Evolutionary conservation across 2,888 invertebrate genomes (phyloP).

Genomic region (Fragum fragum): DNA sequence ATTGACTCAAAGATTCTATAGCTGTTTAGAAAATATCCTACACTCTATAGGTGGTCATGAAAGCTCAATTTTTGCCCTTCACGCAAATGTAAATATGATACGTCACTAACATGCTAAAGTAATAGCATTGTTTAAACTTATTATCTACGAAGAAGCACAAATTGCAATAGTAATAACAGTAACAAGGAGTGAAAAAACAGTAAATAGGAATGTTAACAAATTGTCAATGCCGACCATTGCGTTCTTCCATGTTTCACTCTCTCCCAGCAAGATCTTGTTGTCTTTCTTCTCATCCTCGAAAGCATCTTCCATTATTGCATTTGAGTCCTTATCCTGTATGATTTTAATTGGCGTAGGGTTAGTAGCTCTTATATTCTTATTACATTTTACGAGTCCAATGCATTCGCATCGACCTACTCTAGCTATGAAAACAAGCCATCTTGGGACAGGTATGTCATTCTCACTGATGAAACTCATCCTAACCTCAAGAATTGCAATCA

Average conservation of each 20-base stretch:
- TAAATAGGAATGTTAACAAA: neutral
- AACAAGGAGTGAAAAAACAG: neutral
- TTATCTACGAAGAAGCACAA: neutral
- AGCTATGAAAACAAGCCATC: neutral
- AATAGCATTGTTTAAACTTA: too few species aligned
- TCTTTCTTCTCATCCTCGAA: neutral
- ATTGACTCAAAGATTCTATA: too few species aligned
- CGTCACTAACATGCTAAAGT: too few species aligned
- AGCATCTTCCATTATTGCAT: neutral
- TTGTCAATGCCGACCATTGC: constrained; percentile 2
- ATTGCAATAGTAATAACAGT: neutral
- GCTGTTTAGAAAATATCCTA: too few species aligned
- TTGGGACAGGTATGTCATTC: neutral
- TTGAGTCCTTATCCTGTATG: neutral
- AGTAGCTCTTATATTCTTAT: neutral
- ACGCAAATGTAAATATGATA: too few species aligned
- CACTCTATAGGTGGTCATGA: too few species aligned
- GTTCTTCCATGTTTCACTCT: constrained; percentile 8
- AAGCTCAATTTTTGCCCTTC: too few species aligned
- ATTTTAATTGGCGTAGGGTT: neutral
- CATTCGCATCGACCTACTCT: neutral
- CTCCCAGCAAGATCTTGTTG: neutral
- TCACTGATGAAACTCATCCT: neutral
- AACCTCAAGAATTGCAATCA: constrained; percentile 5
- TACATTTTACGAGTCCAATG: neutral